Evolutionary conservation across 2,888 invertebrate genomes (phyloP).

Genomic region (Anoplius nigerrimus): DNA sequence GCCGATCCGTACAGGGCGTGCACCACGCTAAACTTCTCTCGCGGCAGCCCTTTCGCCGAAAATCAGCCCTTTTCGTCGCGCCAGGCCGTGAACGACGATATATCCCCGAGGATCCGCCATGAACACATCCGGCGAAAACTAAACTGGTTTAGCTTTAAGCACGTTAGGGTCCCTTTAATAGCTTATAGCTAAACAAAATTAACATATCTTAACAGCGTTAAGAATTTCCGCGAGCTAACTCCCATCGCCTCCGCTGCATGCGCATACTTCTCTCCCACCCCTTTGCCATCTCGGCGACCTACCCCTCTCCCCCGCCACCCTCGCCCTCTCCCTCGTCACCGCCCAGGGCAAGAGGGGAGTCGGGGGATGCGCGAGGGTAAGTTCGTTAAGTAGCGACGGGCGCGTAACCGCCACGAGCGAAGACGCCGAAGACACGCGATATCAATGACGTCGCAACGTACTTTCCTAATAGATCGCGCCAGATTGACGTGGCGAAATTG

Average conservation of each 20-base stretch:
- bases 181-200: conserved; percentile 76
- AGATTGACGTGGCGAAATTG: no score
- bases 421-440: conserved; percentile 66
- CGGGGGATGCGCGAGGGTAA: conserved; percentile 64
- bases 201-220: conserved; percentile 75
- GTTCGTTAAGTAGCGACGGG: conserved; percentile 73
- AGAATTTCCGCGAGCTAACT: conserved; percentile 69
- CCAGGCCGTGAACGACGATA: conserved; percentile 31
- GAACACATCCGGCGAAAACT: conserved; percentile 73
- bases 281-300: no score
- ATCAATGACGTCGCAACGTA: conserved; percentile 48
- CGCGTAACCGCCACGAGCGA: conserved; percentile 70
- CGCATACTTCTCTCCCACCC: no score
- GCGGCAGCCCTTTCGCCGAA: conserved; percentile 37
- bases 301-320: neutral
- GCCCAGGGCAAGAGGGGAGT: conserved; percentile 46
- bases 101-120: conserved; percentile 65
- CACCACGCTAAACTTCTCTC: conserved; percentile 47
- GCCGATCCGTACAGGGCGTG: no score
- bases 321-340: conserved; percentile 17
- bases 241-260: conserved; percentile 32
- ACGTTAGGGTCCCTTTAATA: conserved; percentile 74
- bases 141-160: conserved; percentile 75
- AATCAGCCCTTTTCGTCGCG: conserved; percentile 40
- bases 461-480: conserved; percentile 4